Conservation (phyloP, 2,797 vertebrate species). For the Parauchenoglanis ngamensis region DNA sequence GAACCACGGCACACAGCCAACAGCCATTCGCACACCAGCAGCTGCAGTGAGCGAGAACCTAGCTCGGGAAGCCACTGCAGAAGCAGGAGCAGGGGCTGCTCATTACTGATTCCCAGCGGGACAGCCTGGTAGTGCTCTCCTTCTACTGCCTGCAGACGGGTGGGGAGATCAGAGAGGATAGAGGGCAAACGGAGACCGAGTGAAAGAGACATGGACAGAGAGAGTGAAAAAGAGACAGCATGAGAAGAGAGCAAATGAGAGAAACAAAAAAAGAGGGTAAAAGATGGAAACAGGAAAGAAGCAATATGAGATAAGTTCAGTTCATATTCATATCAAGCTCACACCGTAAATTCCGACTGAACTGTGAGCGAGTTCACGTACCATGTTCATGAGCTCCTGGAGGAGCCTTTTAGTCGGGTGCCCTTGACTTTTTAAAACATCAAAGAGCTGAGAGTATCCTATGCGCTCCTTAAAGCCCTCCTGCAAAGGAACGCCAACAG, state of each 20-base stretch:
- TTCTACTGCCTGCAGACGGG: conserved; percentile 82
- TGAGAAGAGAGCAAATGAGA: not conserved
- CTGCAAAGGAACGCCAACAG: conserved; percentile 67
- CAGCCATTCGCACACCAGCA: conserved; percentile 85
- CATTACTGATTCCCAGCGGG: conserved; percentile 83
- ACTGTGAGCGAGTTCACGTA: conserved; percentile 63
- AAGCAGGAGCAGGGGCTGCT: conserved; percentile 90
- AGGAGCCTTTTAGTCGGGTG: conserved; percentile 87
- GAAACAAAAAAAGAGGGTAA: not conserved
- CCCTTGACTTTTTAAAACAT: conserved; percentile 91
- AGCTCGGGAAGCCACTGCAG: conserved; percentile 88
- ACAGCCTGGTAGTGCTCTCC: conserved; percentile 80
- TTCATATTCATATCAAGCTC: not conserved
- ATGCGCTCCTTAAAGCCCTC: conserved; percentile 98
- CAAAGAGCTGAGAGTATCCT: conserved; percentile 90
- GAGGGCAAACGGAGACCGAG: not conserved
- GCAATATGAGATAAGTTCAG: not conserved
- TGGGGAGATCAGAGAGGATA: not conserved
- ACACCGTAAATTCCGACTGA: not conserved
- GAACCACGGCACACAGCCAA: conserved; percentile 84
- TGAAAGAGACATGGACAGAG: not conserved
- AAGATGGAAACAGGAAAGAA: not conserved
- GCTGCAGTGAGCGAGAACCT: conserved; percentile 80
- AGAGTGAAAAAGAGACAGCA: not conserved
- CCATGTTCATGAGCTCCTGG: conserved; percentile 97